phyloP scores from a whole-genome alignment of 1,140 invertebrate species.

The Melipona quadrifasciata region DNA sequence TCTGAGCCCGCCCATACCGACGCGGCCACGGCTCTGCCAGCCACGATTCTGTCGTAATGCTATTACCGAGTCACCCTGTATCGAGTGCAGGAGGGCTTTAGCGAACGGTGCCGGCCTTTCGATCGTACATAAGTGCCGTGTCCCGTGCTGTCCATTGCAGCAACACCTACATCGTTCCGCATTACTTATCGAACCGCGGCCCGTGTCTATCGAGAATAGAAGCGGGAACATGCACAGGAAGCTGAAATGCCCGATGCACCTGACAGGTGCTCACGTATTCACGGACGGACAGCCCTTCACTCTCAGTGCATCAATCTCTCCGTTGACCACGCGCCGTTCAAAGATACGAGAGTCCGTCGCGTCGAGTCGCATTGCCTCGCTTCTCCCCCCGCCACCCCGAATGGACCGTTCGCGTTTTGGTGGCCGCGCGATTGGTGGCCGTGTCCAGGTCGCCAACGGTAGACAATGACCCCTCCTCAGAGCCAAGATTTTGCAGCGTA shows the following conservation, averaged over 20 bases:
- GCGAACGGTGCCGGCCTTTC: slow-evolving; percentile 22
- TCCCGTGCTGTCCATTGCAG: slow-evolving; percentile 44
- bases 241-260: slow-evolving; percentile 62
- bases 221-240: slow-evolving; percentile 55
- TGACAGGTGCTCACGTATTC: slow-evolving; percentile 66
- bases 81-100: slow-evolving; percentile 33
- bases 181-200: slow-evolving; percentile 62
- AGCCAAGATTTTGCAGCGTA: slow-evolving; percentile 51
- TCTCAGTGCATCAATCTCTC: slow-evolving; percentile 63
- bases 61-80: slow-evolving; percentile 51
- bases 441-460: neutral
- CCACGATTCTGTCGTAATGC: slow-evolving; percentile 35
- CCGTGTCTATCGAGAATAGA: slow-evolving; percentile 60
- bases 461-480: slow-evolving; percentile 18
- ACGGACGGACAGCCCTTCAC: slow-evolving; percentile 63
- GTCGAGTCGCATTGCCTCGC: neutral
- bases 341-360: slow-evolving; percentile 20
- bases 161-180: slow-evolving; percentile 55
- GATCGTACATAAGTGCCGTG: slow-evolving; percentile 43
- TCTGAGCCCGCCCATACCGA: neutral
- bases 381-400: too few species aligned
- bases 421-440: slow-evolving; percentile 14
- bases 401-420: slow-evolving; percentile 3
- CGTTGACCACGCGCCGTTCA: neutral
- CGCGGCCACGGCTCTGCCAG: neutral